A percentile compares a stretch with the other conserved stretches of the same genome.
Conservation (phyloP, 2,797 vertebrate species). For the Cephalopachus bancanus region DNA sequence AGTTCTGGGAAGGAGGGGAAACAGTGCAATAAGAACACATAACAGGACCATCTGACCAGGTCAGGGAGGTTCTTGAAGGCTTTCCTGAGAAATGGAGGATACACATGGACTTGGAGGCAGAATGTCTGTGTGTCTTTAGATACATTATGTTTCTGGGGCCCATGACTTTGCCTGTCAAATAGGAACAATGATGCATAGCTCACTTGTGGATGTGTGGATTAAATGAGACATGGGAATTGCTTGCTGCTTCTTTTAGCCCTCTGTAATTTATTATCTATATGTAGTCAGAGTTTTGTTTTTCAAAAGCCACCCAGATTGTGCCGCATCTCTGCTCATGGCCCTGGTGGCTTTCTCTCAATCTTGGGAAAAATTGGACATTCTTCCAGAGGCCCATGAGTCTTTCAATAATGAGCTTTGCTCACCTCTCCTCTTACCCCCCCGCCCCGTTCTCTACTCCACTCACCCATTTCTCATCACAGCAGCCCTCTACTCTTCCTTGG, state of each 20-base stretch:
- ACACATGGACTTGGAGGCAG: background rate
- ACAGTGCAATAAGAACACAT: background rate
- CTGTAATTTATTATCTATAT: background rate
- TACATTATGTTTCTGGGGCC: background rate
- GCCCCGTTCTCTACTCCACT: background rate
- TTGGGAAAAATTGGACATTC: background rate
- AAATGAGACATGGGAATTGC: background rate
- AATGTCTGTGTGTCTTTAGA: background rate
- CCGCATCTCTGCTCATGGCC: background rate
- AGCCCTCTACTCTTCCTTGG: background rate
- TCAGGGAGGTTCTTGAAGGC: background rate
- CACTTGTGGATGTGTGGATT: background rate
- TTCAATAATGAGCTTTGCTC: background rate
- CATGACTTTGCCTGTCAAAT: background rate
- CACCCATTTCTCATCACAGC: background rate
- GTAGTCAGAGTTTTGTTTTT: background rate
- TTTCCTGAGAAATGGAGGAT: background rate
- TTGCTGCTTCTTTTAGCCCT: background rate
- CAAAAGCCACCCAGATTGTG: background rate
- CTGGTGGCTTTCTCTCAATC: background rate
- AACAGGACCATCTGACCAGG: fast-evolving
- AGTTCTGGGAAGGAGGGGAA: background rate
- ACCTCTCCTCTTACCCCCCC: background rate
- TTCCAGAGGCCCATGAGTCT: fast-evolving
- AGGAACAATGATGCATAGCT: background rate